Base-by-base conservation (phyloP, 1,140 invertebrate genomes). In the Apis florea region DNA sequence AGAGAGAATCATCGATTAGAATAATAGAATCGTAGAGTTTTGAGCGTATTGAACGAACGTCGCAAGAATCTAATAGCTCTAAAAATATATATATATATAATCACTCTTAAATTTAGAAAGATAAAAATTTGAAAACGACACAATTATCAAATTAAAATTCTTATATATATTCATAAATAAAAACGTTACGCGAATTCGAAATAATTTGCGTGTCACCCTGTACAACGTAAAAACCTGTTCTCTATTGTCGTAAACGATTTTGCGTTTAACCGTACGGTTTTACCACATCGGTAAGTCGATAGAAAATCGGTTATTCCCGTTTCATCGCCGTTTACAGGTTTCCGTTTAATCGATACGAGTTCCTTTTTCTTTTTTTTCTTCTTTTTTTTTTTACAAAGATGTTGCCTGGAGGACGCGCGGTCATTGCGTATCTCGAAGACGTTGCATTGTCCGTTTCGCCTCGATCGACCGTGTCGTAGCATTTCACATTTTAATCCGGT, bases 401-500 rank as follows among this genome's bases (percentile, higher is more conserved):
- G 51, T n/a, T 61, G 51, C 56, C 19, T 26, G 6, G 56, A 26
- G 24, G 10, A 26, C 21, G 6, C n/a, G 10, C 17, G 24, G 63
- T 26, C 56, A 17, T 51, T 51, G 13, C 4, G 24, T 4, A n/a
- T n/a, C n/a, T 51, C 40, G 6, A 15, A 61, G 40, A 8, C 40
- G 64, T 47, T 26, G 19, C 70, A 26, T 40, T 68, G 51, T 76
- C 61, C 26, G 31, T 68, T 24, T 49, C 19, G 31, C 56, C 26
- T 61, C 15, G 5, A 19, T 21, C 26, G 21, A 21, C 40, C 63
- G 69, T 74, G 58, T 80, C 79, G 74, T 86, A 83, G 75, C 80
- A 83, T 85, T 88, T 79, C 82, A 86, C 83, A 73, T 66, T 67
- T 74, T 86, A 79, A 90, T 78, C 74, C 75, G 80, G 61, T 90